Evolutionary conservation across 2,797 vertebrate genomes (phyloP), one percentile per base, ranked within the genome.

Genomic region (Hyperoplus lanceolatus): DNA sequence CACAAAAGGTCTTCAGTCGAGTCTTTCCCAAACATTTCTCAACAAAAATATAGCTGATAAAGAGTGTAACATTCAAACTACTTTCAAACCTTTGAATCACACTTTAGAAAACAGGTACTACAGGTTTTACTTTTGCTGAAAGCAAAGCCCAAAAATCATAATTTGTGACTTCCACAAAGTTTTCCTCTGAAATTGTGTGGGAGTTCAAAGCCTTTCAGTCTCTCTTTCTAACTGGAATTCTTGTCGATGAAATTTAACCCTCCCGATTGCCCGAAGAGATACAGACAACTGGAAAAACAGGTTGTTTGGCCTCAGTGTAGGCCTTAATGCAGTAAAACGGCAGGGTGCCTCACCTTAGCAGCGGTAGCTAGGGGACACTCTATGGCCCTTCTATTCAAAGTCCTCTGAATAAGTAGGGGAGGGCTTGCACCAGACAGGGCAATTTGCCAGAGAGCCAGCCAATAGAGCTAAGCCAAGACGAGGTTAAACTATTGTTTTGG

Each of bases 401-500:
- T 92, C 83, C 85, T 82, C 84, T 93, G 89, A 93, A 93, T 92
- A 88, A 85, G 79, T 83, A 92, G 89, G 90, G 93, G 93, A 92
- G 92, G 92, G 90, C 87, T 93, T 49, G 80, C 88, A 92, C 86
- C 92, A 94, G 94, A 95, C 92, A 89, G 90, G 93, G 94, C 93
- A 93, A 93, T 93, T 91, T 94, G 94, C 94, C 95, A 95, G 88
- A 93, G 92, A 94, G 90, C 90, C 89, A 91, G 93, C 94, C 93
- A 94, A 95, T 92, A 92, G 92, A 93, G 90, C 91, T 89, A 84
- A 94, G 92, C 93, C 90, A 91, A 91, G 93, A 93, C 82, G 87
- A 94, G 93, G 94, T 95, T 94, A 94, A 94, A 95, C 94, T 94
- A 94, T 95, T 95, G 95, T 95, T 95, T 95, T 94, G 94, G 91